Percentiles rank a stretch among this genome's conserved stretches.
phyloP scores from a whole-genome alignment of 1,140 invertebrate species.

The Euura saliciscinereae region DNA sequence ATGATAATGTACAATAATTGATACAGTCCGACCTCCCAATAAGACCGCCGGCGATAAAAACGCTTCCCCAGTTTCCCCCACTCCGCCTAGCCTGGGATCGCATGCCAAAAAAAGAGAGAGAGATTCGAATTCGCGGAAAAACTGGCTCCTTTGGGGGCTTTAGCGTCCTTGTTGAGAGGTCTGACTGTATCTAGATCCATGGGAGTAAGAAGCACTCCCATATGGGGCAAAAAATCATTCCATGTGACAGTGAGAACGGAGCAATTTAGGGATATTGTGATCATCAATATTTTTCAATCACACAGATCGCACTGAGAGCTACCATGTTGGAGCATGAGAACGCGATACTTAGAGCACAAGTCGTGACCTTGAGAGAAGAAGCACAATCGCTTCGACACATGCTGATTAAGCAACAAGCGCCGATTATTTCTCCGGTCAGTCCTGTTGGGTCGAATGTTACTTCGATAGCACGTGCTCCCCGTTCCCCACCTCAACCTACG shows the following conservation, averaged over 20 bases:
- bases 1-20: background rate
- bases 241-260: background rate
- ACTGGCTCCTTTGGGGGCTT: no score
- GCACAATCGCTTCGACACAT: conserved; percentile 73
- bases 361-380: conserved; percentile 81
- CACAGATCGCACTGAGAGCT: conserved; percentile 78
- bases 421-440: conserved; percentile 33
- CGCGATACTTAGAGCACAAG: conserved; percentile 79
- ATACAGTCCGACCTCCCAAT: no score
- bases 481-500: conserved; percentile 25
- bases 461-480: conserved; percentile 28
- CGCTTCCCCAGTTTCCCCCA: no score
- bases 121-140: no score
- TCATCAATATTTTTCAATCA: conserved; percentile 32
- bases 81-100: no score
- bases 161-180: no score
- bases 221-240: no score
- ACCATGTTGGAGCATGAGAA: conserved; percentile 86
- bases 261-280: background rate
- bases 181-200: no score
- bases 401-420: conserved; percentile 50
- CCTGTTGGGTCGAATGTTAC: conserved; percentile 26
- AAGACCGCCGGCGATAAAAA: no score
- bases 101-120: no score
- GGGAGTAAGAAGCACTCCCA: no score